Conservation (phyloP, 2,888 invertebrate species). For the Archips xylosteana region DNA sequence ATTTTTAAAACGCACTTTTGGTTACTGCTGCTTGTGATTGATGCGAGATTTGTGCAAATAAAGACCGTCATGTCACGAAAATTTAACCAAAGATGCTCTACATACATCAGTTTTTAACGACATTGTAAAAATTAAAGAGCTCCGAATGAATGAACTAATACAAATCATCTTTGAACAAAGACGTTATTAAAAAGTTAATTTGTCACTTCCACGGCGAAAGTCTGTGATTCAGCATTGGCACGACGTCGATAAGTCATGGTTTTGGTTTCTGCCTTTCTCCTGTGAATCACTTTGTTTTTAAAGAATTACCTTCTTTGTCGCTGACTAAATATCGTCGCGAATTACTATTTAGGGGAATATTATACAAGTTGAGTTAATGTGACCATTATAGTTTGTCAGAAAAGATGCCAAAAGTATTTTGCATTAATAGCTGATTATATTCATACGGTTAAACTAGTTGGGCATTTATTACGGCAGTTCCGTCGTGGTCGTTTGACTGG, state of each 20-base stretch:
- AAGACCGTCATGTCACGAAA: constrained; percentile 4
- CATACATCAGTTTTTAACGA: background rate
- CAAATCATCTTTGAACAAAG: constrained; percentile 28
- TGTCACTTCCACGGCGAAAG: constrained; percentile 56
- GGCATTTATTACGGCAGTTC: constrained; percentile 41
- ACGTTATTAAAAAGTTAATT: constrained; percentile 47
- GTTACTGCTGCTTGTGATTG: background rate
- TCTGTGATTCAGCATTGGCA: constrained; percentile 53
- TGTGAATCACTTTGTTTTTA: constrained; percentile 51
- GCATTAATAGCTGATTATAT: constrained; percentile 34
- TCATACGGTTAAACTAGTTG: constrained; percentile 29
- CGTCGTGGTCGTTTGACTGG: constrained; percentile 51
- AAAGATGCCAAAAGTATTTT: constrained; percentile 25
- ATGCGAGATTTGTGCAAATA: background rate
- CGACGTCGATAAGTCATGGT: constrained; percentile 55
- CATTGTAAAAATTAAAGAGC: constrained; percentile 1
- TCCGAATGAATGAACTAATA: constrained; percentile 22
- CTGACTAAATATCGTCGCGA: background rate
- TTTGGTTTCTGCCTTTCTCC: constrained; percentile 55
- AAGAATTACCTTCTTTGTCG: constrained; percentile 36
- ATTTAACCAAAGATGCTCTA: constrained; percentile 6
- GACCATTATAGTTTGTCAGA: constrained; percentile 20
- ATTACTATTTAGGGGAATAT: constrained; percentile 21
- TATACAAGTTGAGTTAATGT: background rate
- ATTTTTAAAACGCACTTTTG: background rate